Conservation (phyloP, 2,113 vertebrate species). For the Columbina picui region DNA sequence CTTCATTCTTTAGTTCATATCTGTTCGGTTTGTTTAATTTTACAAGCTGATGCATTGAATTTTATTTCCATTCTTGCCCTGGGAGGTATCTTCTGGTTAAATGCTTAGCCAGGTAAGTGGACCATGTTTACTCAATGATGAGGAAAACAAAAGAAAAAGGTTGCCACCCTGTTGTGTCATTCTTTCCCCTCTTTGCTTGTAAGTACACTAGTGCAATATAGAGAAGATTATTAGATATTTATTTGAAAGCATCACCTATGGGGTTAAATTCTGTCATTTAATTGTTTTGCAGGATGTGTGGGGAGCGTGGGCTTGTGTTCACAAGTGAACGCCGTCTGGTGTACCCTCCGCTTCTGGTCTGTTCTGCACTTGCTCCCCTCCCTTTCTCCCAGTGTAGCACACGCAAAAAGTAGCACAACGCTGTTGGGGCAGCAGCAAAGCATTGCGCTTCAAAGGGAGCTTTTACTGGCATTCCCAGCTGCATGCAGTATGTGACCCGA, state of each 20-base stretch:
- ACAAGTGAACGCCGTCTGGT: accelerated
- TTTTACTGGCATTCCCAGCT: not conserved
- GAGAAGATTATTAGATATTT: not conserved
- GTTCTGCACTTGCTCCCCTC: not conserved
- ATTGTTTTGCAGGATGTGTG: not conserved
- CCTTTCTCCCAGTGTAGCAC: accelerated
- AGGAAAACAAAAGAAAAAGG: not conserved
- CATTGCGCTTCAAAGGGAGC: accelerated
- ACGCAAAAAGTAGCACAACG: not conserved
- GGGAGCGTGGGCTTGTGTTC: not conserved
- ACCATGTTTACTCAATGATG: not conserved
- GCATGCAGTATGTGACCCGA: not conserved
- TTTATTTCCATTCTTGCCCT: not conserved
- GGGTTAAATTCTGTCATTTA: not conserved
- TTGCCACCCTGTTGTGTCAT: not conserved
- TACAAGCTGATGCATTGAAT: not conserved
- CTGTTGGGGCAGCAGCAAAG: not conserved
- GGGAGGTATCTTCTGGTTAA: not conserved
- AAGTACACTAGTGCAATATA: not conserved
- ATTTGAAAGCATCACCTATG: not conserved
- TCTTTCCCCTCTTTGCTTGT: not conserved
- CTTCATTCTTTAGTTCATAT: not conserved
- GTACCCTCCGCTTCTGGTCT: not conserved
- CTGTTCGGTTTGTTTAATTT: constrained; percentile 14
- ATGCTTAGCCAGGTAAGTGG: not conserved